These are phyloP conservation scores for Littorina saxatilis DNA, from an alignment of 1,140 invertebrate species.

Conservation along the genomic window DNA sequence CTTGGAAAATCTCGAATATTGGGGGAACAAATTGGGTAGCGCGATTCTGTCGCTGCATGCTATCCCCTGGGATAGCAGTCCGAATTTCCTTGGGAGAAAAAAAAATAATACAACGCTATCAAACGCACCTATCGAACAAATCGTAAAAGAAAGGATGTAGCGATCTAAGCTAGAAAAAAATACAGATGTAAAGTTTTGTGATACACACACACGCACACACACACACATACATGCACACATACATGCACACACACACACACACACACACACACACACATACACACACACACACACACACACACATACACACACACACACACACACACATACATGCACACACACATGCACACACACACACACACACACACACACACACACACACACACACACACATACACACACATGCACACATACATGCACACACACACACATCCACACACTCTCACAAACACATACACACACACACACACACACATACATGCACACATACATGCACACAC, in stretches of 20 bases:
- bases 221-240: slow-evolving; percentile 13
- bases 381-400: slow-evolving; percentile 11
- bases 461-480: not conserved
- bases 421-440: too few relatives aligned
- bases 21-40: too few relatives aligned
- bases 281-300: not conserved
- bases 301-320: slow-evolving; percentile 7
- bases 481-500: not conserved
- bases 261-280: slow-evolving; percentile 23
- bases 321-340: slow-evolving; percentile 22
- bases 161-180: not conserved
- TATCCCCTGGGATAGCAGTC: too few relatives aligned
- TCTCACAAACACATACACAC: not conserved
- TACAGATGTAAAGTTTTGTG: not conserved
- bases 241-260: slow-evolving; percentile 20
- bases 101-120: not conserved
- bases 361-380: not conserved
- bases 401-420: slow-evolving; percentile 22
- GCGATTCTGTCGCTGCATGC: too few relatives aligned
- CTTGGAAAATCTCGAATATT: too few relatives aligned
- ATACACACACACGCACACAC: slow-evolving; percentile 12
- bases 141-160: not conserved
- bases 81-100: too few relatives aligned
- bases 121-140: not conserved
- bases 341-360: slow-evolving; percentile 1